A percentile compares a stretch with the other conserved stretches of the same genome.
Evolutionary conservation across 2,113 vertebrate genomes (phyloP).

Genomic region (Strix uralensis): DNA sequence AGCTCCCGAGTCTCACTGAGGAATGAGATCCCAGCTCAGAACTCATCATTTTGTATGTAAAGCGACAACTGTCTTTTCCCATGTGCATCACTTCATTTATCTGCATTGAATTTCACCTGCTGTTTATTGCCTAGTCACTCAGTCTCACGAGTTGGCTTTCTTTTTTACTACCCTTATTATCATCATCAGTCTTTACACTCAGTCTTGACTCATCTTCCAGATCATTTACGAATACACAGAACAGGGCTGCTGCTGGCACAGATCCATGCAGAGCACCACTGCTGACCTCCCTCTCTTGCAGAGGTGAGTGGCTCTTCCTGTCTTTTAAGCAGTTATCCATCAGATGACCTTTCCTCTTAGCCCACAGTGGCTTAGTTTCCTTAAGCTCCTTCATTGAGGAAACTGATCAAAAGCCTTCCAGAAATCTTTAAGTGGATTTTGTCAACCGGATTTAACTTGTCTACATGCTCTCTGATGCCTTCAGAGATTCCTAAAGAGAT

Average conservation of each 20-base stretch:
- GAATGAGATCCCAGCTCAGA: neutral
- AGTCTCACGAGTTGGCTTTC: rapidly evolving
- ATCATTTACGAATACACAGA: neutral
- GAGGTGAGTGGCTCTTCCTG: neutral
- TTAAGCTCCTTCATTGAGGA: neutral
- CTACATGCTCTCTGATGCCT: neutral
- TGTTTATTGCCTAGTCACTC: neutral
- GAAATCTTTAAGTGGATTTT: conserved; percentile 3
- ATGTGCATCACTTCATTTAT: neutral
- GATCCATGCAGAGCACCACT: neutral
- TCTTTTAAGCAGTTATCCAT: neutral
- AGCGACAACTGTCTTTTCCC: neutral
- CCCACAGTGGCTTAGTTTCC: neutral
- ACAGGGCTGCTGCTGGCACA: neutral
- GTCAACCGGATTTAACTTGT: neutral
- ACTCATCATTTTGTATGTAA: neutral
- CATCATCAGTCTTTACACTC: neutral
- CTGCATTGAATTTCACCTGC: neutral
- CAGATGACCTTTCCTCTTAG: neutral
- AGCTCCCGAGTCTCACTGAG: neutral
- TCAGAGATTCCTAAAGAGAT: neutral
- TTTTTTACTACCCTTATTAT: neutral
- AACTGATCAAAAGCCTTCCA: neutral
- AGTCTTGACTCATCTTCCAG: neutral
- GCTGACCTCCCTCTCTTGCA: neutral